phyloP scores from a whole-genome alignment of 2,797 vertebrate genomes.

The Cuculus canorus region DNA sequence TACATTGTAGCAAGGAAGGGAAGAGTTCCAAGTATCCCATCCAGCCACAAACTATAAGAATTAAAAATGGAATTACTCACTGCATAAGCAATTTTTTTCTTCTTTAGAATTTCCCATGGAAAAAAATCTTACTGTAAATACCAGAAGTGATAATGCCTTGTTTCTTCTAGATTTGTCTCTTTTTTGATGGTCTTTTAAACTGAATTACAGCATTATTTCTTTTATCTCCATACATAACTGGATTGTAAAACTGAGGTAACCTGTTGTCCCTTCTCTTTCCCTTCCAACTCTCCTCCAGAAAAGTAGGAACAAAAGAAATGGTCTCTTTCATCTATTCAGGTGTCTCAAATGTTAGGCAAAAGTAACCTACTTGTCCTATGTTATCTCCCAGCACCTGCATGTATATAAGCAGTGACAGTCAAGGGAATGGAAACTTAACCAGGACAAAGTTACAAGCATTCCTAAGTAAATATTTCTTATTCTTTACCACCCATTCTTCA shows the following conservation, averaged over 20 bases:
- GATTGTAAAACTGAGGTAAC: slow-evolving; percentile 15
- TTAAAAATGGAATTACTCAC: not conserved
- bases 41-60: not conserved
- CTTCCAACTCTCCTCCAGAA: not conserved
- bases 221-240: not conserved
- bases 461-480: not conserved
- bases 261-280: not conserved
- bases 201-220: slow-evolving; percentile 2
- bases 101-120: not conserved
- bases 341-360: not conserved
- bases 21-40: not conserved
- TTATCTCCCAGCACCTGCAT: not conserved
- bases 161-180: not conserved
- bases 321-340: not conserved
- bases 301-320: not conserved
- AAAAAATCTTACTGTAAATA: not conserved
- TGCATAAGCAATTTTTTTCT: not conserved
- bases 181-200: not conserved
- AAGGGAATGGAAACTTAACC: not conserved
- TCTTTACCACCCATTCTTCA: not conserved
- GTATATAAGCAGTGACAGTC: not conserved
- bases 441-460: not conserved
- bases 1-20: not conserved
- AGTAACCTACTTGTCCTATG: not conserved
- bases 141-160: not conserved